Base-by-base conservation (phyloP, 2,888 invertebrate genomes). In the Sarcophaga caerulescens region DNA sequence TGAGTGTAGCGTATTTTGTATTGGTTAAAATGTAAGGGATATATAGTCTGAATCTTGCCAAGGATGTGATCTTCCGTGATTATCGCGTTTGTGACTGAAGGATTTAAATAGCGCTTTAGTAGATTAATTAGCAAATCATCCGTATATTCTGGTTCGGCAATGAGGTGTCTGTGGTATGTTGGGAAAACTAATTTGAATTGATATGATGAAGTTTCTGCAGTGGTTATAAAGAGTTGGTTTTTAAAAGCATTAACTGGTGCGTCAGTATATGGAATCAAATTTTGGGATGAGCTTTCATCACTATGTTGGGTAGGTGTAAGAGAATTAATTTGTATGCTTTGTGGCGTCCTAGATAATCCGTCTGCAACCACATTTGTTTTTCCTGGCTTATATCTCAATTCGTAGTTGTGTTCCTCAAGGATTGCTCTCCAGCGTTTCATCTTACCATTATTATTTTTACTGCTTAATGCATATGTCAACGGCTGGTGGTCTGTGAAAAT, bases 321-420 rank as follows among this genome's bases (percentile, higher is more conserved):
- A 19, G 68, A 73, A 44, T 73, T 62, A 44, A 73, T 45, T 45
- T 19, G 21, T 66, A 59, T 60, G 35, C 25, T 5, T 59, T 44
- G 59, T 2, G 60, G 77, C 21, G 8, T 21, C 59, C 77, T 59
- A 23, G 57, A 57, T 10, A 78, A 44, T 5, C 69, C 60, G 23
- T 62, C 78, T 5, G 70, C 87, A 5, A 92, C 87, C 14, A 89
- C 88, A 85, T 93, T 92, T 5, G 85, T 82, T 69, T 88, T 90
- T 0, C 93, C 93, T 0, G 91, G 92, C 4, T 90, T 89, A 84
- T 94, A 93, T 35, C 89, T 85, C 1, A 93, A 8, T 68, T 84
- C 60, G 25, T 82, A 79, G 21, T 79, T 82, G 60, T 85, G 84
- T 70, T 85, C 63, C 17, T 78, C 78, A 1, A 78, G n/a, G 2